Percentiles rank a stretch among this genome's conserved stretches.
Conservation (phyloP, 1,140 invertebrate genomes). For the Meloidogyne exigua region DNA sequence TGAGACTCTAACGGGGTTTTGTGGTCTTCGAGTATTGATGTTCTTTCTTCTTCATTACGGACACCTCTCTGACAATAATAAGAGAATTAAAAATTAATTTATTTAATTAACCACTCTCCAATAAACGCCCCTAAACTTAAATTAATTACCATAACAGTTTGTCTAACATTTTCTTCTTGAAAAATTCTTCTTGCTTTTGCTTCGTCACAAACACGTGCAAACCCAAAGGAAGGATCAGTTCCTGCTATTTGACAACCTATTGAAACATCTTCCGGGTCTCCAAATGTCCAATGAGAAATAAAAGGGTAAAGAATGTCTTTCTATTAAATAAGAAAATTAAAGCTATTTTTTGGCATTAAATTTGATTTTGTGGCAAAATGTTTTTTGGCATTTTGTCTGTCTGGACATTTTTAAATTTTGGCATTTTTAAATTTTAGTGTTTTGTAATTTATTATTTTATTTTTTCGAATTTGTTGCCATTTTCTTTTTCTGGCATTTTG, state of each 20-base stretch:
- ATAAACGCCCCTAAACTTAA: background rate
- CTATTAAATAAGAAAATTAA: background rate
- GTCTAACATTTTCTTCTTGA: slow-evolving; percentile 32
- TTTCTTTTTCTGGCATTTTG: too few species aligned
- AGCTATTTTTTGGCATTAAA: background rate
- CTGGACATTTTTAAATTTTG: too few species aligned
- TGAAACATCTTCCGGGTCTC: slow-evolving; percentile 37
- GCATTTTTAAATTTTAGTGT: too few species aligned
- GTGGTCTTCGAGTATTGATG: background rate
- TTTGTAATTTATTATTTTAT: too few species aligned
- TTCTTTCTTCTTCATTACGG: too few species aligned
- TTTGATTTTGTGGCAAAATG: too few species aligned
- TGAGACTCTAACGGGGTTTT: background rate
- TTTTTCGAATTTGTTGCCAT: too few species aligned
- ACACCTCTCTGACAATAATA: background rate
- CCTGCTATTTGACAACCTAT: slow-evolving; percentile 40
- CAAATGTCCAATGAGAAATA: slow-evolving; percentile 35
- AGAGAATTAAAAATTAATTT: too few species aligned
- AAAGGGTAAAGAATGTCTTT: slow-evolving; percentile 33
- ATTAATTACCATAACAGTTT: slow-evolving; percentile 26
- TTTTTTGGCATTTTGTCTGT: too few species aligned
- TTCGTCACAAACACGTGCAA: slow-evolving; percentile 38
- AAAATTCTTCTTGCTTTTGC: slow-evolving; percentile 32
- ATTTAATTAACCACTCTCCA: too few species aligned
- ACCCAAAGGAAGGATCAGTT: slow-evolving; percentile 39